phyloP scores from a whole-genome alignment of 2,113 vertebrate genomes.

The Dipodomys spectabilis region DNA sequence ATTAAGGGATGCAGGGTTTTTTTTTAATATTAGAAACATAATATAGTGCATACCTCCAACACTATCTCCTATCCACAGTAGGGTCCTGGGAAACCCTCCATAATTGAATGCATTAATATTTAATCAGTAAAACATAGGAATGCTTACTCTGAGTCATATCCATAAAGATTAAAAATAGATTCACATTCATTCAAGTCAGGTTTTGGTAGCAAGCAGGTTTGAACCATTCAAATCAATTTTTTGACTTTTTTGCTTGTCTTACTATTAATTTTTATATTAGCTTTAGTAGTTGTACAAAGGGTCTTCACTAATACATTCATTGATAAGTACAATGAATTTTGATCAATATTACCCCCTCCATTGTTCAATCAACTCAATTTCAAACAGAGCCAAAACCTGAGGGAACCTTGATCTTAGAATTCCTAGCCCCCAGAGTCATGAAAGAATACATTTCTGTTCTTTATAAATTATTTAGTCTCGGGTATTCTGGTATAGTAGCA shows the following conservation, averaged over 20 bases:
- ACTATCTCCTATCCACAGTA: neutral
- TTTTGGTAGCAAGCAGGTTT: neutral
- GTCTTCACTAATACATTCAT: too few species aligned
- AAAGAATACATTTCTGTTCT: neutral
- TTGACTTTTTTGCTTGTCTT: neutral
- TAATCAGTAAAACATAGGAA: neutral
- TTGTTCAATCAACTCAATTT: neutral
- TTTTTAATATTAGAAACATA: neutral
- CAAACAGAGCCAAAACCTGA: neutral
- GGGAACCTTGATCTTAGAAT: neutral
- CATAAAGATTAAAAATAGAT: constrained; percentile 11
- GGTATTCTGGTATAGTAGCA: neutral
- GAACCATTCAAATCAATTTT: neutral
- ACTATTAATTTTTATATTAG: neutral
- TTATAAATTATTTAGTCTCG: neutral
- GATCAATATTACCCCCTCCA: too few species aligned
- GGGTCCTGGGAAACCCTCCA: neutral
- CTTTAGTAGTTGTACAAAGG: too few species aligned
- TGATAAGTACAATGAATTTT: too few species aligned
- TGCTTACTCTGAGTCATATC: neutral
- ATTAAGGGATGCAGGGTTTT: neutral
- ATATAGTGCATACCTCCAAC: neutral
- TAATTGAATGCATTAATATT: neutral
- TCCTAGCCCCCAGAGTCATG: neutral
- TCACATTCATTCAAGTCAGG: neutral